Conservation (phyloP, 2,797 vertebrate species). For the Xenopus petersii region DNA sequence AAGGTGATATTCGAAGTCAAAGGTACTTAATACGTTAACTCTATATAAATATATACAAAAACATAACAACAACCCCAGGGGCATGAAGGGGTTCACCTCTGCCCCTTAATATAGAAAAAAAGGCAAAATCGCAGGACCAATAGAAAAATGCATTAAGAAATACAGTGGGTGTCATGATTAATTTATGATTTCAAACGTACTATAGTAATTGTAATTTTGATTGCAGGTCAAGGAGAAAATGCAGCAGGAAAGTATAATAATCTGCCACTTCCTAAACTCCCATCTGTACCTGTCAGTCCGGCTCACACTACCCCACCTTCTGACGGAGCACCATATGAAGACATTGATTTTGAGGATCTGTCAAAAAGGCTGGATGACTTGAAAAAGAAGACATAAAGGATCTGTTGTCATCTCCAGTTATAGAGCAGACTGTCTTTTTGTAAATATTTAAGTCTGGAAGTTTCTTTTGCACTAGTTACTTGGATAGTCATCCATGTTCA, state of each 20-base stretch:
- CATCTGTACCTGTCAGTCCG: slow-evolving; percentile 32
- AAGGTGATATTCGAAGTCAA: no score
- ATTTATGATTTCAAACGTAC: no score
- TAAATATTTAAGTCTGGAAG: background rate
- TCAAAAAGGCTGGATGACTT: slow-evolving; percentile 43
- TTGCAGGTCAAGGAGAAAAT: background rate
- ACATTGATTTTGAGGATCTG: slow-evolving; percentile 48
- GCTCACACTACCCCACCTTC: slow-evolving; percentile 2
- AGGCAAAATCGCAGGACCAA: no score
- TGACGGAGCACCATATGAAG: slow-evolving; percentile 29
- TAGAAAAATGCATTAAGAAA: no score
- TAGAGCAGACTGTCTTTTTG: background rate
- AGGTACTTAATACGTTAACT: no score
- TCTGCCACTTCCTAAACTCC: slow-evolving; percentile 32
- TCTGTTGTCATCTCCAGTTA: background rate
- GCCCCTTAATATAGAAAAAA: no score
- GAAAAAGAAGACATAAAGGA: slow-evolving; percentile 40
- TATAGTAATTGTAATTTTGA: no score
- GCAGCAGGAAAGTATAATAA: slow-evolving; percentile 22
- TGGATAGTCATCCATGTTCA: background rate
- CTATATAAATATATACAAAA: no score
- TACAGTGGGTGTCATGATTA: no score
- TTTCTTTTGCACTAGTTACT: background rate
- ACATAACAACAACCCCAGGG: no score
- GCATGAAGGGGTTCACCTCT: no score